Evolutionary conservation across 2,888 invertebrate genomes (phyloP).

Genomic region (Odontomyia ornata): DNA sequence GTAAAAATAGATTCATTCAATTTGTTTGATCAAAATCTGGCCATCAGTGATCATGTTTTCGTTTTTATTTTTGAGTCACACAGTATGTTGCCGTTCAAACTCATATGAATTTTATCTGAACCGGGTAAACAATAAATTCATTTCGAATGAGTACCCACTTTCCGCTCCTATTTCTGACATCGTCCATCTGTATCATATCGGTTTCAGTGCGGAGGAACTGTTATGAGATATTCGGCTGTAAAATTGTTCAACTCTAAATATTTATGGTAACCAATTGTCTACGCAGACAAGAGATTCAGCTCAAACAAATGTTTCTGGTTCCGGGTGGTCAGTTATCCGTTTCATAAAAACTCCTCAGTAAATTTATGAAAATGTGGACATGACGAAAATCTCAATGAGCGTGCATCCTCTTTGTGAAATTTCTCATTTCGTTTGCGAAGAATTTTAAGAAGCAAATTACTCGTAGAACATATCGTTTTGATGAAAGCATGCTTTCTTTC

Average conservation of each 20-base stretch:
- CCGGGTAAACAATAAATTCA: background rate
- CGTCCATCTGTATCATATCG: slow-evolving; percentile 41
- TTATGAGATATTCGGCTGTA: slow-evolving; percentile 20
- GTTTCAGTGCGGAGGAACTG: slow-evolving; percentile 18
- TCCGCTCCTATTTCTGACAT: background rate
- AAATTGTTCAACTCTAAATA: slow-evolving; percentile 40
- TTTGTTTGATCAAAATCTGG: too few species aligned
- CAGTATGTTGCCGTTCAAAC: too few species aligned
- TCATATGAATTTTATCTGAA: too few species aligned
- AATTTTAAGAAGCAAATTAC: background rate
- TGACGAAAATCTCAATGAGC: background rate
- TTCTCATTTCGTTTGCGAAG: background rate
- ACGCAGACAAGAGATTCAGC: slow-evolving; percentile 13
- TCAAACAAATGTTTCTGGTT: slow-evolving; percentile 30
- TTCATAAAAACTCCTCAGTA: slow-evolving; percentile 5
- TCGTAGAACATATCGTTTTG: background rate
- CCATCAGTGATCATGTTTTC: too few species aligned
- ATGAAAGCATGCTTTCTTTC: too few species aligned
- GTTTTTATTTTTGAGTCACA: too few species aligned
- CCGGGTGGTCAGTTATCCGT: slow-evolving; percentile 41
- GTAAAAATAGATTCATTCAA: too few species aligned
- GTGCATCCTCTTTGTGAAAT: background rate
- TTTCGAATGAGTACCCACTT: background rate
- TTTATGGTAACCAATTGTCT: slow-evolving; percentile 37
- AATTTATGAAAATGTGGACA: background rate